Base-by-base conservation (phyloP, 2,888 invertebrate genomes). In the Acronicta alni region DNA sequence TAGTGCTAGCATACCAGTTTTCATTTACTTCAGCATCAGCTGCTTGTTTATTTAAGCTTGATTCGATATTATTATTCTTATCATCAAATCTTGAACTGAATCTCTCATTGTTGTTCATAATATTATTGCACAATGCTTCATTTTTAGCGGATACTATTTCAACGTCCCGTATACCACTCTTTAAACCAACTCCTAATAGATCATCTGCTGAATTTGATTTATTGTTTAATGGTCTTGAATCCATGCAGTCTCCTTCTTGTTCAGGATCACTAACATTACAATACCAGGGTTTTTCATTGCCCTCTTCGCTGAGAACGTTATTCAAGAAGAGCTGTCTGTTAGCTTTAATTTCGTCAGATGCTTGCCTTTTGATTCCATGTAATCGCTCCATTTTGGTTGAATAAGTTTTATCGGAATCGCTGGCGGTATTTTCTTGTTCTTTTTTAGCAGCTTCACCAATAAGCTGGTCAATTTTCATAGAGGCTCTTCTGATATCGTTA, bases 1-100 rank as follows among this genome's bases (percentile, higher is more conserved):
- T 97, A 16, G 96, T 96, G 81, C 96, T 96, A 14, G 96, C 96
- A 87, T 97, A 97, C 97, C 97, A 97, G 86, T 97, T 97, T 76
- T 97, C 97, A 77, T 95, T 96, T 6, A 95, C 92, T 72, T 96
- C 95, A 47, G 91, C 91, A 39, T 82, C 81, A 53, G 75, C 72
- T 79, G 77, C 73, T 76, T 85, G 83, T 70, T 87, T 86, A 38
- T 75, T 83, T 57, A 94, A 63, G 63, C 79, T 84, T 15, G 81
- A 69, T 54, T 89, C 85, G 47, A 80, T 79, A 42, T 95, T 82
- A 85, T 92, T 87, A 87, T 93, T 89, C 59, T 88, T 89, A 57
- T 88, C 87, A 76, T 89, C 89, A 62, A 86, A 88, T 52, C 81
- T 82, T 42, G 83, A 64, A 73, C 79, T 82, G 47, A 87, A 88